phyloP scores from a whole-genome alignment of 2,888 invertebrate genomes.

The Amphipoea oculea region DNA sequence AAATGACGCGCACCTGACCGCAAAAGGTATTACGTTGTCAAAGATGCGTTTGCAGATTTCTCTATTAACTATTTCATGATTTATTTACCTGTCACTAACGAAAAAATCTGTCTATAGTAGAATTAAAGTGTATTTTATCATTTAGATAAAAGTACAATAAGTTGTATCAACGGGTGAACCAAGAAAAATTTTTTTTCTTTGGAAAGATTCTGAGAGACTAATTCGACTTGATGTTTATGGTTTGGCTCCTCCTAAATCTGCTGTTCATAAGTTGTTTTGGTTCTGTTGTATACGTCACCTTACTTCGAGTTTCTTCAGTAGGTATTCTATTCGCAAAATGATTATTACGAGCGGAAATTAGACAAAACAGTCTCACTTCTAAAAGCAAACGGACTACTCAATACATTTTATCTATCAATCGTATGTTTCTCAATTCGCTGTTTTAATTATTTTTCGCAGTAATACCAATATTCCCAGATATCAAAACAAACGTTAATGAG shows the following conservation, averaged over 20 bases:
- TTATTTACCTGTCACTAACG: neutral
- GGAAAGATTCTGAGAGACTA: neutral
- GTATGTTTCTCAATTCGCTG: neutral
- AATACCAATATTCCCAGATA: slow-evolving; percentile 2
- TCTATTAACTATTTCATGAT: neutral
- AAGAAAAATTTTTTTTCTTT: neutral
- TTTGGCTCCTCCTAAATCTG: neutral
- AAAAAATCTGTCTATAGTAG: too few relatives aligned
- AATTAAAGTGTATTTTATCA: neutral
- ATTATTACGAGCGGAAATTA: neutral
- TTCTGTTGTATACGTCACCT: neutral
- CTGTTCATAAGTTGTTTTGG: neutral
- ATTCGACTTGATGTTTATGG: neutral
- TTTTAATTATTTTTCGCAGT: neutral
- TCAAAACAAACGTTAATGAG: slow-evolving; percentile 47
- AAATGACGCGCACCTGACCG: neutral
- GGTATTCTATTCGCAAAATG: neutral
- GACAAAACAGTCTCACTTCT: neutral
- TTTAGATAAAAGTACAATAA: neutral
- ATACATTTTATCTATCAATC: neutral
- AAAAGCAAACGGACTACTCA: neutral
- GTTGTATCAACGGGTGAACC: neutral
- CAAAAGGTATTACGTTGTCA: too few relatives aligned
- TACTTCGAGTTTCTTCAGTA: neutral
- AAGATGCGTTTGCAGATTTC: neutral